Percentiles rank a stretch among this genome's conserved stretches.
Evolutionary conservation across 2,113 vertebrate species (phyloP).

Genomic region (Cacatua alba): DNA sequence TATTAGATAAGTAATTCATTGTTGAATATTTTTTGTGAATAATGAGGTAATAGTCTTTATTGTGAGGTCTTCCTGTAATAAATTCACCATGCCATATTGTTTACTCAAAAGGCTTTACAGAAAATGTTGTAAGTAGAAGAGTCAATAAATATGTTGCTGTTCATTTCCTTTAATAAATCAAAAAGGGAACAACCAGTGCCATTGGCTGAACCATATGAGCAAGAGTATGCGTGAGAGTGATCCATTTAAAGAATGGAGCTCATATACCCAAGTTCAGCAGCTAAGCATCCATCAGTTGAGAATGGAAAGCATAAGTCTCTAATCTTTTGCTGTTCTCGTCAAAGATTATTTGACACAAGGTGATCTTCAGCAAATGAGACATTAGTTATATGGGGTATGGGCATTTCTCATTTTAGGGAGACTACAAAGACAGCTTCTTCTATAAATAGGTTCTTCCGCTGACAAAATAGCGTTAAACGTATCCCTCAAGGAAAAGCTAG

Average conservation of each 20-base stretch:
- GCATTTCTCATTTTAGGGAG: not conserved
- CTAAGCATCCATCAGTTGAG: not conserved
- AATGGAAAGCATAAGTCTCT: not conserved
- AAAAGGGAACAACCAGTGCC: not conserved
- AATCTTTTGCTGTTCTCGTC: not conserved
- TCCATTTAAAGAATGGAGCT: not conserved
- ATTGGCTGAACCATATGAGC: not conserved
- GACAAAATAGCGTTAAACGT: not conserved
- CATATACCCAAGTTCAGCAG: not conserved
- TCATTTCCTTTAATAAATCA: not conserved
- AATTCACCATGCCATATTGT: not conserved
- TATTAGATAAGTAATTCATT: not conserved
- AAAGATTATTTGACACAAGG: not conserved
- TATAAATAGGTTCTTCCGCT: not conserved
- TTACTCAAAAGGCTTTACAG: not conserved
- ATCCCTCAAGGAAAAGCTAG: not conserved
- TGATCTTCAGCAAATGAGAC: not conserved
- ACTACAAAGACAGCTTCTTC: not conserved
- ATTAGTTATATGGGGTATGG: not conserved
- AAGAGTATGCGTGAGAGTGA: not conserved
- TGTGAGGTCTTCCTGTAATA: not conserved
- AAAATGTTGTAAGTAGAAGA: not conserved
- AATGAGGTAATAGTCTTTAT: not conserved
- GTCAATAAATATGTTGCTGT: not conserved
- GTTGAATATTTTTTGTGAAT: not conserved